Evolutionary conservation across 2,113 vertebrate species (phyloP).

Genomic region (Lophochroa leadbeateri): DNA sequence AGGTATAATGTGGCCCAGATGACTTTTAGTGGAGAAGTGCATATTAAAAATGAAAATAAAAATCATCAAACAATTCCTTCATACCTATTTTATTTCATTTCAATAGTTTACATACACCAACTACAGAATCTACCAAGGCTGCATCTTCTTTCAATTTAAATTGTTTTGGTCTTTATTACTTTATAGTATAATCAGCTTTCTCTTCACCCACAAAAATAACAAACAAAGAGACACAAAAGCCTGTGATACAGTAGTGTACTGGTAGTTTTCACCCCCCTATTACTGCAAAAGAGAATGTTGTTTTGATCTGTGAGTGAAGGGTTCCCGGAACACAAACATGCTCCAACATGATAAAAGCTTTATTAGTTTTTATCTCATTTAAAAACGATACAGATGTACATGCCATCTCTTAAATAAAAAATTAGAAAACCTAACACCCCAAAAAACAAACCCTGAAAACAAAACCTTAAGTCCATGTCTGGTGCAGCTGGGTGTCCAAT

Average conservation of each 20-base stretch:
- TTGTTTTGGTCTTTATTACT: constrained; percentile 41
- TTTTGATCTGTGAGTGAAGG: constrained; percentile 9
- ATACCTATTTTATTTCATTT: constrained; percentile 62
- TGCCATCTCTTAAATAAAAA: neutral
- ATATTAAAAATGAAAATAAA: constrained; percentile 44
- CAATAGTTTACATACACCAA: constrained; percentile 31
- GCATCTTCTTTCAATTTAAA: constrained; percentile 62
- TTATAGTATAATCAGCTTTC: constrained; percentile 38
- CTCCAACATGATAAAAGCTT: constrained; percentile 11
- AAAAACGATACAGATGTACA: neutral
- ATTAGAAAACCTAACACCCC: neutral
- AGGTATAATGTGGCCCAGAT: constrained; percentile 63
- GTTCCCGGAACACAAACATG: neutral
- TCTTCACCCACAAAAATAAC: constrained; percentile 39
- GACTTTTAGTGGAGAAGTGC: constrained; percentile 35
- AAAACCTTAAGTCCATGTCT: neutral
- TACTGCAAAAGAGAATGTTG: neutral
- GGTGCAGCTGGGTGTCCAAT: neutral
- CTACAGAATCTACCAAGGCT: neutral
- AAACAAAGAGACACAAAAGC: constrained; percentile 10
- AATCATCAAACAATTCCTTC: constrained; percentile 56
- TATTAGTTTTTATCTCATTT: constrained; percentile 14
- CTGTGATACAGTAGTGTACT: neutral
- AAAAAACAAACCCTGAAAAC: neutral
- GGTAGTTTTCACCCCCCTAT: constrained; percentile 16